Conservation (phyloP, 2,113 vertebrate species). For the Hylia prasina region DNA sequence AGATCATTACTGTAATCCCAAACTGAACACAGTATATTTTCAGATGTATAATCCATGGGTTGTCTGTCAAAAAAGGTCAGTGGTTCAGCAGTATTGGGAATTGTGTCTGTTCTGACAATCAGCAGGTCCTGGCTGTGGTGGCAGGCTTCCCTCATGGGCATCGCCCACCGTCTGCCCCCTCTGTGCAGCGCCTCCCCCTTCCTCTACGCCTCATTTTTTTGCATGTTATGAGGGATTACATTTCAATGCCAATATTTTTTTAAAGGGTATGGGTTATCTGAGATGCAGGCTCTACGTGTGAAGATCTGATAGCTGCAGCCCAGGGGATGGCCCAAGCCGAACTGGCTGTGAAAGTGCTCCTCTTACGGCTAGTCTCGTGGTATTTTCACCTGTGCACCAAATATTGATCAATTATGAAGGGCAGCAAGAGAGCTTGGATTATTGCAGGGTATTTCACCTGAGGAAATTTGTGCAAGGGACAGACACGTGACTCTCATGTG, state of each 20-base stretch:
- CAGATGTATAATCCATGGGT: neutral
- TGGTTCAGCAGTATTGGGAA: neutral
- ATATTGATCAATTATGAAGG: neutral
- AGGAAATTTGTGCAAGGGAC: neutral
- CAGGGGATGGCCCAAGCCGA: neutral
- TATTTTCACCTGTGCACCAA: neutral
- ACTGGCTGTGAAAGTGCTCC: neutral
- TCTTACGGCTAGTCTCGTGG: neutral
- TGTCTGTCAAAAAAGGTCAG: neutral
- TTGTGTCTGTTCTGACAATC: neutral
- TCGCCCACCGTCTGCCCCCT: neutral
- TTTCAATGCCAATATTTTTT: slow-evolving; percentile 2
- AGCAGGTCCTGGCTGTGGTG: neutral
- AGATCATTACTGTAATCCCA: neutral
- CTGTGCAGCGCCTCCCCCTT: neutral
- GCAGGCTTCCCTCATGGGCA: neutral
- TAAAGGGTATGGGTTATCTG: slow-evolving; percentile 33
- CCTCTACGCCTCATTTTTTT: neutral
- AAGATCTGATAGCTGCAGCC: neutral
- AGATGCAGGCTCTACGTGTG: neutral
- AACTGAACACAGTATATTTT: slow-evolving; percentile 1
- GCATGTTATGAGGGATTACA: neutral
- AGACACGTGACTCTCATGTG: neutral
- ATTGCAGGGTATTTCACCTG: neutral
- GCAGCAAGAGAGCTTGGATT: neutral